These are phyloP conservation scores for Hippocampus kuda DNA, from an alignment of 2,797 vertebrate species.

Conservation along the genomic window DNA sequence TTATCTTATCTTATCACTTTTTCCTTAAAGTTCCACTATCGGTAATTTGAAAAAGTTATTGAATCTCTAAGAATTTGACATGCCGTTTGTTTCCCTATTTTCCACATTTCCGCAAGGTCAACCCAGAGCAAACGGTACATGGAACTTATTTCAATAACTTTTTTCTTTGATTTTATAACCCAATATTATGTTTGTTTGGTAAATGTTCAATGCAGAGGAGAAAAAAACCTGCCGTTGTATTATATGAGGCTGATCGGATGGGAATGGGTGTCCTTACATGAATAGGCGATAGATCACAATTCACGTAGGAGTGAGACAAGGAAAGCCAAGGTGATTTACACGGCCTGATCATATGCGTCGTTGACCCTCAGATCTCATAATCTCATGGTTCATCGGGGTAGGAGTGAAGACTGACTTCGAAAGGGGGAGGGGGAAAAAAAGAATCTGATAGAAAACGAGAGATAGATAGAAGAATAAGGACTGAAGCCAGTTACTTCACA, in stretches of 20 bases:
- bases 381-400: constrained; percentile 2
- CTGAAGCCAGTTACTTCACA: constrained; percentile 42
- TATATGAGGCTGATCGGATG: neutral
- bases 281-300: neutral
- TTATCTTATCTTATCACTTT: no score
- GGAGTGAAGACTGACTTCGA: neutral
- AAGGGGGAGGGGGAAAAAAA: neutral
- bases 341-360: neutral
- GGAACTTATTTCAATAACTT: neutral
- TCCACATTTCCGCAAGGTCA: neutral
- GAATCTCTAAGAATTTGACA: neutral
- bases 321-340: neutral
- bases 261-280: neutral
- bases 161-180: no score
- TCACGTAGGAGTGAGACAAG: neutral
- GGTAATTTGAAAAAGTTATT: neutral
- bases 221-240: no score
- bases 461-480: neutral
- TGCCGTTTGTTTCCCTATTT: neutral
- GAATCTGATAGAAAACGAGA: neutral
- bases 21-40: neutral
- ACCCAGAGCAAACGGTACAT: neutral
- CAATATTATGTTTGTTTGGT: no score
- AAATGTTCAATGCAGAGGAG: no score
- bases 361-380: constrained; percentile 10